Evolutionary conservation across 2,797 vertebrate genomes (phyloP).

Genomic region (Alcedo quadribrachys): DNA sequence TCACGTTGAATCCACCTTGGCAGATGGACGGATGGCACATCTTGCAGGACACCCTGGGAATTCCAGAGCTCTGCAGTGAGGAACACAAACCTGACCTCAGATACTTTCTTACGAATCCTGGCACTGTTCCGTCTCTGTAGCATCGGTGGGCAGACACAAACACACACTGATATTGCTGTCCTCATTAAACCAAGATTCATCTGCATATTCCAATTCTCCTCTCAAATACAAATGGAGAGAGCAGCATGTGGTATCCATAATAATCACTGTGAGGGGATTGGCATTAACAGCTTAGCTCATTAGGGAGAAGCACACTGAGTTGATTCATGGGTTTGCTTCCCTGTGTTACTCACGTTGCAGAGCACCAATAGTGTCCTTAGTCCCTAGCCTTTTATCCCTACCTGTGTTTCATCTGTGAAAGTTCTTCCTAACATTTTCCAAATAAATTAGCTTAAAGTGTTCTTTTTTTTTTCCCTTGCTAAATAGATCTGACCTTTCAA

Average conservation of each 20-base stretch:
- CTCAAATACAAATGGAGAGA: not conserved
- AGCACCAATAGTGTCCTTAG: not conserved
- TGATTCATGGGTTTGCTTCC: not conserved
- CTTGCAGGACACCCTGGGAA: not conserved
- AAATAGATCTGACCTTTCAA: constrained; percentile 55
- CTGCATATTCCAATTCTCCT: not conserved
- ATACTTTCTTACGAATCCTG: not conserved
- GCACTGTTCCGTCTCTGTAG: not conserved
- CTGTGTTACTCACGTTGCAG: not conserved
- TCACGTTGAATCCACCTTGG: accelerated
- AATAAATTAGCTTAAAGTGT: constrained; percentile 28
- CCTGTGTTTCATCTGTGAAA: not conserved
- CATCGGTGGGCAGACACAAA: not conserved
- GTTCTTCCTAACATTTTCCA: constrained; percentile 12
- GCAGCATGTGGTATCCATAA: not conserved
- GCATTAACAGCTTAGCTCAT: not conserved
- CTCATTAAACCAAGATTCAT: constrained; percentile 24
- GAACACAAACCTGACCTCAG: not conserved
- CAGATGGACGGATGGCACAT: accelerated
- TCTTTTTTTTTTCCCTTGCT: not conserved
- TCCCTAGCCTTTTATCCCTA: not conserved
- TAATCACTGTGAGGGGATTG: not conserved
- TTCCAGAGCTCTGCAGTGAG: not conserved
- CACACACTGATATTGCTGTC: not conserved
- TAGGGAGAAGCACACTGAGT: not conserved